Evolutionary conservation across 2,113 vertebrate genomes (phyloP).

Genomic region (Lasiurus borealis): DNA sequence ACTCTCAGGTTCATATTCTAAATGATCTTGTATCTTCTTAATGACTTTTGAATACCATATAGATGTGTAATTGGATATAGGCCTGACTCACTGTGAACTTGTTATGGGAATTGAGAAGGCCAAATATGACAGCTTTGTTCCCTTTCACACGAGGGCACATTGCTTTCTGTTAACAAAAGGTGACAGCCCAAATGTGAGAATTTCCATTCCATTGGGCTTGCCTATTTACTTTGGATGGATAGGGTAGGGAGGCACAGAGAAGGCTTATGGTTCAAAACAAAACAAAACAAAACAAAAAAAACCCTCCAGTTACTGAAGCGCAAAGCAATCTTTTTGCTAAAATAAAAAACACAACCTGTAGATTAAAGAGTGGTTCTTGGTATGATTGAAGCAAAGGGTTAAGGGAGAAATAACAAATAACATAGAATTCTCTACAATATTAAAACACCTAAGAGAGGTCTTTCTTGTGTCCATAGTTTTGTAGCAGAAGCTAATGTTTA

Average conservation of each 20-base stretch:
- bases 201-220: background rate
- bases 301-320: background rate
- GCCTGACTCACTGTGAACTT: background rate
- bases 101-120: background rate
- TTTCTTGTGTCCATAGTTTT: background rate
- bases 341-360: background rate
- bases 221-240: background rate
- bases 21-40: conserved; percentile 2
- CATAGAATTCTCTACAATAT: conserved; percentile 45
- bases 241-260: background rate
- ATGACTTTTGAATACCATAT: conserved; percentile 1
- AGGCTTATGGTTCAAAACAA: conserved; percentile 13
- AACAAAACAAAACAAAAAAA: background rate
- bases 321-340: conserved; percentile 8
- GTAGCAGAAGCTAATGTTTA: conserved; percentile 16
- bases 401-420: conserved; percentile 38
- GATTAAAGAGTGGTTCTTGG: conserved; percentile 21
- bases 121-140: background rate
- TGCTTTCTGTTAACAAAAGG: conserved; percentile 49
- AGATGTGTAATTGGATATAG: background rate
- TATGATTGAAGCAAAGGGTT: conserved; percentile 32
- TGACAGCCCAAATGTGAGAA: background rate
- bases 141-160: background rate
- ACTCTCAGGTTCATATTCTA: background rate
- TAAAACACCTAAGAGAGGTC: background rate